Conservation (phyloP, 2,113 vertebrate species). For the Xenopus borealis region DNA sequence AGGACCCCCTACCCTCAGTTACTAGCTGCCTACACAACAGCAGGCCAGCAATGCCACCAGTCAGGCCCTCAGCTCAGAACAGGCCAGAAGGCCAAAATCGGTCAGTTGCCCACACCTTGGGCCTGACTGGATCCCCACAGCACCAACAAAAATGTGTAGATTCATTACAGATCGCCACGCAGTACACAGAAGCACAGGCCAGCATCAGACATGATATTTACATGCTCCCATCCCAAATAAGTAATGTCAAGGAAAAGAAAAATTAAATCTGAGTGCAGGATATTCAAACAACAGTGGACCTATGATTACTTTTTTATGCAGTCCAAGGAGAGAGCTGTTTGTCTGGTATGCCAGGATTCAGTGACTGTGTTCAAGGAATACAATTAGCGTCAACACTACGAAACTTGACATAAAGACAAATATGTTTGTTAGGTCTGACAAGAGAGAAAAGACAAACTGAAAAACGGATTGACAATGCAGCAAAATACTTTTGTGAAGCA, state of each 20-base stretch:
- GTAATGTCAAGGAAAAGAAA: neutral
- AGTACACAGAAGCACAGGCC: too few species aligned
- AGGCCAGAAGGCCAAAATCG: too few species aligned
- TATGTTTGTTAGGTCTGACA: constrained; percentile 5
- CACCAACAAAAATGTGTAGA: too few species aligned
- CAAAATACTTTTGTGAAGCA: constrained; percentile 11
- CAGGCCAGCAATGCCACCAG: too few species aligned
- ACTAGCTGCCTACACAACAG: too few species aligned
- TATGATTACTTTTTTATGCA: constrained; percentile 9
- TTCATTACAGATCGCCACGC: too few species aligned
- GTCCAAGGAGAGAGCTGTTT: neutral
- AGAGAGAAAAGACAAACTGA: neutral
- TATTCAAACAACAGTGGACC: constrained; percentile 4
- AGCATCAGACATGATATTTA: too few species aligned
- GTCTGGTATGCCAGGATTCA: neutral
- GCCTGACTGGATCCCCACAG: too few species aligned
- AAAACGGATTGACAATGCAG: neutral
- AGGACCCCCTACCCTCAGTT: too few species aligned
- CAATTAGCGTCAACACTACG: neutral
- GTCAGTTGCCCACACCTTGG: too few species aligned
- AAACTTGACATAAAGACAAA: neutral
- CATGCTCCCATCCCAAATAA: too few species aligned
- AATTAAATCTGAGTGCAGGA: constrained; percentile 4
- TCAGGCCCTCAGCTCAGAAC: too few species aligned
- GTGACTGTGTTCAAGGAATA: neutral